These are phyloP conservation scores for Hirtodrosophila trivittata DNA, from an alignment of 2,888 invertebrate genomes.

Conservation along the genomic window DNA sequence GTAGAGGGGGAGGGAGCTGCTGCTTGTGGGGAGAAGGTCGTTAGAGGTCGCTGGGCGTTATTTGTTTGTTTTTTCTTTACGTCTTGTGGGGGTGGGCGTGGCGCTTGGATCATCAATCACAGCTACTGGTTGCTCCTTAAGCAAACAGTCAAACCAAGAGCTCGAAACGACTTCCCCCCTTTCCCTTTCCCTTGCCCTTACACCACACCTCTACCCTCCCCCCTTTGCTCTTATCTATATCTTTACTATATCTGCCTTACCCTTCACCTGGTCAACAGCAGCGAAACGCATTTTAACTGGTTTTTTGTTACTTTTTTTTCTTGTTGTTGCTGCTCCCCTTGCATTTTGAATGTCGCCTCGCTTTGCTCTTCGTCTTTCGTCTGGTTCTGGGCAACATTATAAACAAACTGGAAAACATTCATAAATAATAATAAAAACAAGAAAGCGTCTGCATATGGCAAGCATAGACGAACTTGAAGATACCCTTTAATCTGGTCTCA, in stretches of 20 bases:
- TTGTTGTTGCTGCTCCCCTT: slow-evolving; percentile 31
- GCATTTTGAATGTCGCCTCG: slow-evolving; percentile 57
- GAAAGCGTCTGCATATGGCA: slow-evolving; percentile 5
- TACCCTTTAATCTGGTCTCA: no score
- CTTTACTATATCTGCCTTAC: slow-evolving; percentile 18
- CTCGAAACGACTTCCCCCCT: slow-evolving; percentile 4
- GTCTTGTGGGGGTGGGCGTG: slow-evolving; percentile 31
- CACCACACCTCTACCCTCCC: neutral
- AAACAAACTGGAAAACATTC: slow-evolving; percentile 23
- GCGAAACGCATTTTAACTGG: slow-evolving; percentile 44
- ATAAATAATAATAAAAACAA: slow-evolving; percentile 17
- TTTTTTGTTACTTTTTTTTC: slow-evolving; percentile 22
- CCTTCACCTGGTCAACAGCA: slow-evolving; percentile 54
- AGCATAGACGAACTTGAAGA: neutral
- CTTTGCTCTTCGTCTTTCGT: slow-evolving; percentile 6
- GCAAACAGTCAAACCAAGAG: slow-evolving; percentile 2
- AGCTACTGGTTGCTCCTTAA: slow-evolving; percentile 34
- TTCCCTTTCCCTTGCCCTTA: neutral
- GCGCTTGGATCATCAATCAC: slow-evolving; percentile 43
- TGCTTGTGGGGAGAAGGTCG: slow-evolving; percentile 5
- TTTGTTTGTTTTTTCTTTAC: neutral
- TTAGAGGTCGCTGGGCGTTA: slow-evolving; percentile 44
- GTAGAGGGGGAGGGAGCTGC: neutral
- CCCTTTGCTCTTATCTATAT: neutral
- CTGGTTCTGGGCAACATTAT: slow-evolving; percentile 48